Conservation (phyloP, 2,888 invertebrate species). For the Drosophila diplacantha region DNA sequence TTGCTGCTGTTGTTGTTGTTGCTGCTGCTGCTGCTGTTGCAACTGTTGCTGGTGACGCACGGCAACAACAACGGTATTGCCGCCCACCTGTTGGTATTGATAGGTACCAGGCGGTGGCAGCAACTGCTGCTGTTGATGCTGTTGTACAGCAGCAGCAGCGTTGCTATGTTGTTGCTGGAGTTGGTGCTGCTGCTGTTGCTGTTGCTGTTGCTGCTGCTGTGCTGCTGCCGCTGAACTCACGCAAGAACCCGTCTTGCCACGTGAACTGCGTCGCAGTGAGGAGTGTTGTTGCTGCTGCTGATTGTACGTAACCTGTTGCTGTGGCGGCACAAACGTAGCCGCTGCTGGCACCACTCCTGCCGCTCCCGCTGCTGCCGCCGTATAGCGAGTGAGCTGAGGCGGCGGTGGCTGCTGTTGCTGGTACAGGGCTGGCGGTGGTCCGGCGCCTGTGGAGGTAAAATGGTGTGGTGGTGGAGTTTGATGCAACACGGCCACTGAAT, state of each 20-base stretch:
- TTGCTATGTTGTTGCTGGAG: constrained; percentile 59
- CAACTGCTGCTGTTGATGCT: constrained; percentile 53
- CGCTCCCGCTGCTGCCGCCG: constrained; percentile 33
- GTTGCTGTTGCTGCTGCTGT: constrained; percentile 64
- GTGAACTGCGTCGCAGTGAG: constrained; percentile 77
- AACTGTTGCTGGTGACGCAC: constrained; percentile 62
- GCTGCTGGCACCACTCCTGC: constrained; percentile 24
- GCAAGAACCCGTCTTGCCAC: constrained; percentile 79
- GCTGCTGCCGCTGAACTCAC: constrained; percentile 76
- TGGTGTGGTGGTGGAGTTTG: constrained; percentile 74
- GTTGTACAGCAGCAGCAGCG: constrained; percentile 55
- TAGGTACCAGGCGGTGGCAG: constrained; percentile 53
- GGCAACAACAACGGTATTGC: constrained; percentile 66
- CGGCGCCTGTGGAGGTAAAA: constrained; percentile 71
- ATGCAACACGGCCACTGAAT: constrained; percentile 80
- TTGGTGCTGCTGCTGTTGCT: constrained; percentile 51
- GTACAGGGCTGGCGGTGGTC: constrained; percentile 56
- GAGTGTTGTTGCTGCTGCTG: constrained; percentile 62
- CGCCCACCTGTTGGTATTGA: constrained; percentile 65
- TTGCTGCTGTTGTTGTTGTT: constrained; percentile 65
- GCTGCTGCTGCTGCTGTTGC: constrained; percentile 54
- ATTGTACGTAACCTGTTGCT: constrained; percentile 49
- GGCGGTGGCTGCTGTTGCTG: constrained; percentile 59
- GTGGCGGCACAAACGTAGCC: constrained; percentile 51
- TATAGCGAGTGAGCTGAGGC: constrained; percentile 55